Percentiles rank a stretch among this genome's conserved stretches.
Evolutionary conservation across 2,797 vertebrate species (phyloP).

Genomic region (Sitta carolinensis): DNA sequence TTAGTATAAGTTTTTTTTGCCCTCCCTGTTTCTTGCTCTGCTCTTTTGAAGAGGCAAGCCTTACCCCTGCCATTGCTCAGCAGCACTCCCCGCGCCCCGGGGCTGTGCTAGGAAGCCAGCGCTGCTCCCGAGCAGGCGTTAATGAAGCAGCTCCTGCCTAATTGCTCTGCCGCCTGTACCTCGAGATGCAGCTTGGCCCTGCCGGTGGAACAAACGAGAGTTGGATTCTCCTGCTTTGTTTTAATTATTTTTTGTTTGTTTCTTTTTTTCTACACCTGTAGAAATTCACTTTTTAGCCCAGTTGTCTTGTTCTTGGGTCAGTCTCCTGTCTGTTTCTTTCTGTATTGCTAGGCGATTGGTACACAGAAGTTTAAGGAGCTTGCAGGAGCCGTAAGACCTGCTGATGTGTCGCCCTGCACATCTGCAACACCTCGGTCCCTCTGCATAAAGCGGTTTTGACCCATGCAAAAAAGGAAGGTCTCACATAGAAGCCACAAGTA

Average conservation of each 20-base stretch:
- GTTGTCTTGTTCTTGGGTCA: neutral
- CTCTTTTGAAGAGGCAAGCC: neutral
- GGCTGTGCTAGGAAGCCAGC: constrained; percentile 1
- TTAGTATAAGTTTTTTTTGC: too few species aligned
- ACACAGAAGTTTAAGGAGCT: neutral
- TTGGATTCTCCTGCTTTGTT: neutral
- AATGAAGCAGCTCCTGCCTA: neutral
- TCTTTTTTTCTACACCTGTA: neutral
- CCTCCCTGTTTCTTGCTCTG: neutral
- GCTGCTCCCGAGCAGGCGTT: neutral
- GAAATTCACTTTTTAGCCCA: neutral
- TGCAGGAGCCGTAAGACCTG: accelerated
- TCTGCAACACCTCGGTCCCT: neutral
- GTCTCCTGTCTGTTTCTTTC: neutral
- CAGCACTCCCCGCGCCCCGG: neutral
- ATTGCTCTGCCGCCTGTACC: neutral
- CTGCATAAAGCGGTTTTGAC: neutral
- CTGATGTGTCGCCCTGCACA: neutral
- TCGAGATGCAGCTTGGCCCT: neutral
- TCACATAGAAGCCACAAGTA: neutral
- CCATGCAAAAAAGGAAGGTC: neutral
- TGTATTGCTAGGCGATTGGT: neutral
- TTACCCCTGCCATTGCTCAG: neutral
- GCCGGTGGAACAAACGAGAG: neutral
- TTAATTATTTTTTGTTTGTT: neutral